Evolutionary conservation across 2,888 invertebrate species (phyloP).

Genomic region (Zele albiditarsus): DNA sequence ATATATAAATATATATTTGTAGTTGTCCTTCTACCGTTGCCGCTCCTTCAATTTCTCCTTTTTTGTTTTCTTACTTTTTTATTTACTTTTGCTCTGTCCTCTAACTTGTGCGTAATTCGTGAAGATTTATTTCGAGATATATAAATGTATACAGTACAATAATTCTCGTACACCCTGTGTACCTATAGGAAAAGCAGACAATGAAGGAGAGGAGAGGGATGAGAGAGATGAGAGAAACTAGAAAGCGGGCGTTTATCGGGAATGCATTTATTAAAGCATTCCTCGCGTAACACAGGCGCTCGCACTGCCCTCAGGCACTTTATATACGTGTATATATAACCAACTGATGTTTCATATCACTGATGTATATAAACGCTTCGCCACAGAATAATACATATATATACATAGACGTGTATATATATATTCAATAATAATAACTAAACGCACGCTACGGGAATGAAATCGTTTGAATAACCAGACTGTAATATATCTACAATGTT

Average conservation of each 20-base stretch:
- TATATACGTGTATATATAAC: neutral
- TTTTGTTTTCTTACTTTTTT: neutral
- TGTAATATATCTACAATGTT: constrained; percentile 30
- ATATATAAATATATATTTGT: neutral
- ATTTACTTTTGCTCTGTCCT: neutral
- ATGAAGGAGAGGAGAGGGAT: neutral
- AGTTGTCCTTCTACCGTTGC: neutral
- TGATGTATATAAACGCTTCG: neutral
- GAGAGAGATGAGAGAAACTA: constrained; percentile 25
- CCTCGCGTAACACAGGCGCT: constrained; percentile 55
- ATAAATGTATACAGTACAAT: neutral
- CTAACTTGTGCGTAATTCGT: neutral
- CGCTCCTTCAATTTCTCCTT: neutral
- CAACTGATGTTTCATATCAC: constrained; percentile 40
- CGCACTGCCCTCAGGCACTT: constrained; percentile 19
- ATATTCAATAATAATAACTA: constrained; percentile 27
- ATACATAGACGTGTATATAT: too few species aligned
- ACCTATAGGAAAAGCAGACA: too few species aligned
- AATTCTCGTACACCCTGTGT: too few species aligned
- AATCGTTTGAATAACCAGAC: constrained; percentile 59
- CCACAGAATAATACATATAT: constrained; percentile 3
- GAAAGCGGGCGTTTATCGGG: constrained; percentile 54
- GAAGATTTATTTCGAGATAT: neutral
- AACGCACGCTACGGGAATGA: constrained; percentile 28
- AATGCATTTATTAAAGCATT: constrained; percentile 68